Percentiles rank a stretch among this genome's conserved stretches.
phyloP scores from a whole-genome alignment of 2,888 invertebrate genomes.

The Calliscelio sp. region DNA sequence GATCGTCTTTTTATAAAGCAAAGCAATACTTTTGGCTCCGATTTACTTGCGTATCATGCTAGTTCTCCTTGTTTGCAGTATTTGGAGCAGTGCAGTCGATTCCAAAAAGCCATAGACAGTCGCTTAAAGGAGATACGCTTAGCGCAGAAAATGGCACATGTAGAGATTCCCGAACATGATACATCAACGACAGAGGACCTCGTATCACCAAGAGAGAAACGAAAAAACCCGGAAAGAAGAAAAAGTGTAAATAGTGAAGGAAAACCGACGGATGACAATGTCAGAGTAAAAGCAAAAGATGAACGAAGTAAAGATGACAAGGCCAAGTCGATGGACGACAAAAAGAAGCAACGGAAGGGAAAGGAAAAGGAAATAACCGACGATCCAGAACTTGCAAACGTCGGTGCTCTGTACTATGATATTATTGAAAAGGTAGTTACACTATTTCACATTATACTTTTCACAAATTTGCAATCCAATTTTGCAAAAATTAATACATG shows the following conservation, averaged over 20 bases:
- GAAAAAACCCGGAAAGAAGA: conserved; percentile 46
- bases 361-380: conserved; percentile 32
- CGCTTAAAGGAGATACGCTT: conserved; percentile 80
- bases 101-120: conserved; percentile 79
- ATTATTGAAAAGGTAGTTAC: conserved; percentile 78
- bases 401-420: conserved; percentile 80
- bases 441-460: neutral
- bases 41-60: conserved; percentile 21
- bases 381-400: conserved; percentile 77
- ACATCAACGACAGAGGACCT: neutral
- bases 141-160: conserved; percentile 67
- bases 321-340: conserved; percentile 34
- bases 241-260: conserved; percentile 32
- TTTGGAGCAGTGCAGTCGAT: conserved; percentile 79
- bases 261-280: conserved; percentile 46
- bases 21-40: neutral
- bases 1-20: conserved; percentile 17
- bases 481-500: neutral
- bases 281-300: conserved; percentile 28
- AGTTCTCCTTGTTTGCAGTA: conserved; percentile 75
- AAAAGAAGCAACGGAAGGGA: conserved; percentile 62
- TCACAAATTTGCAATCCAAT: neutral
- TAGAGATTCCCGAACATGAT: conserved; percentile 45
- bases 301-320: conserved; percentile 55
- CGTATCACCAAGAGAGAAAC: conserved; percentile 15